A percentile compares a stretch with the other conserved stretches of the same genome.
phyloP scores from a whole-genome alignment of 2,797 vertebrate genomes.

The Enteromius thamalakanensis region DNA sequence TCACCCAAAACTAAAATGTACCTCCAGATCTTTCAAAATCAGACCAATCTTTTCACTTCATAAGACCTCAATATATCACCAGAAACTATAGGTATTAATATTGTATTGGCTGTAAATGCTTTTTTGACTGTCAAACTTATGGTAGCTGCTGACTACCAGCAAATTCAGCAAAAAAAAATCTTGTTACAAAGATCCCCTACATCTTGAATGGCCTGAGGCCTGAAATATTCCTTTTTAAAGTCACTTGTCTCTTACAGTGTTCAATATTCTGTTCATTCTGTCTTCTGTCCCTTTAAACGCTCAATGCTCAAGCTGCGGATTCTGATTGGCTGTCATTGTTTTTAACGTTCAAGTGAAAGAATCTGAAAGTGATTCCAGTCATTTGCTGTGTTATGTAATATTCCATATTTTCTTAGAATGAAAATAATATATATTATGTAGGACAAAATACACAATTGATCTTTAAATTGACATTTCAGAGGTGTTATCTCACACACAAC shows the following conservation, averaged over 20 bases:
- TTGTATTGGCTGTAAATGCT: neutral
- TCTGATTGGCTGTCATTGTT: neutral
- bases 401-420: neutral
- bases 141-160: neutral
- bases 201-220: neutral
- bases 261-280: neutral
- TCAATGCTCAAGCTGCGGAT: neutral
- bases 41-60: neutral
- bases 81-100: neutral
- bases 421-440: neutral
- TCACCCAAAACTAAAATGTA: neutral
- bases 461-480: neutral
- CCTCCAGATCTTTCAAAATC: neutral
- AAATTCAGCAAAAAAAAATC: too few relatives aligned
- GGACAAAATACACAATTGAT: neutral
- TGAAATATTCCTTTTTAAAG: neutral
- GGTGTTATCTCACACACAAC: slow-evolving; percentile 59
- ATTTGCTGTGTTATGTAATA: too few relatives aligned
- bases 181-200: neutral
- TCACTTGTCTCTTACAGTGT: neutral
- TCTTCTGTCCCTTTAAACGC: neutral
- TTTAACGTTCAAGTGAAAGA: neutral
- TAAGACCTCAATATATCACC: neutral
- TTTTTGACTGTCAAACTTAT: neutral
- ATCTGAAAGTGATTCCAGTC: neutral